Evolutionary conservation across 2,888 invertebrate genomes (phyloP), one percentile per base, ranked within the genome.

Genomic region (Lissonota sp.): DNA sequence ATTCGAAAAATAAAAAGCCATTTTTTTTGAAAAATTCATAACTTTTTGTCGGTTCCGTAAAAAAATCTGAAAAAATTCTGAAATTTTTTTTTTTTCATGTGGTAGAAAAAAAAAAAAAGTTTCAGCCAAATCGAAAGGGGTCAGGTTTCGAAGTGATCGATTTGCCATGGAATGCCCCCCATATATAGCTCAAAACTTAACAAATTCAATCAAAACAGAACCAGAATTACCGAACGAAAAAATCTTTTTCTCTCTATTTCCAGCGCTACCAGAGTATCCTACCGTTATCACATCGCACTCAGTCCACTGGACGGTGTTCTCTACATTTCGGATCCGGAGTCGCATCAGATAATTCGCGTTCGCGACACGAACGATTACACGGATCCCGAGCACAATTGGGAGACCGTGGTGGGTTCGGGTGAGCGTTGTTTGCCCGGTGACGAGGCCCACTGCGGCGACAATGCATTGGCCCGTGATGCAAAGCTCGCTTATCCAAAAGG

Each of bases 401-500:
- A 99, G 91, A 96, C 98, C 0, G 96, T 98, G 6, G 99, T 99
- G 0, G 99, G 99, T 0, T 98, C 98, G 0, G 99, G 99, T 0
- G 97, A 98, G 92, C 94, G 98, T 85, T 99, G 99, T 91, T 93
- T 98, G 3, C 98, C 98, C 0, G 98, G 98, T 2, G 98, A 98
- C 90, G 97, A 98, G 91, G 97, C 98, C 0, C 97, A 98, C 87
- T 99, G 99, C 92, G 99, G 99, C 0, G 99, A 99, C 90, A 98
- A 98, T 1, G 98, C 98, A 0, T 93, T 97, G 60, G 99, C 99
- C 0, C 94, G 97, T 74, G 97, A 98, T 90, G 99, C 99, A 0
- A 98, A 98, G 91, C 94, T 99, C 6, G 97, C 98, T 0, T 98
- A 98, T 92, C 98, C 99, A 0, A 99, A 99, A 94, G 98, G 98